Evolutionary conservation across 2,888 invertebrate genomes (phyloP), one percentile per base, ranked within the genome.

Genomic region (Doris montereyensis): DNA sequence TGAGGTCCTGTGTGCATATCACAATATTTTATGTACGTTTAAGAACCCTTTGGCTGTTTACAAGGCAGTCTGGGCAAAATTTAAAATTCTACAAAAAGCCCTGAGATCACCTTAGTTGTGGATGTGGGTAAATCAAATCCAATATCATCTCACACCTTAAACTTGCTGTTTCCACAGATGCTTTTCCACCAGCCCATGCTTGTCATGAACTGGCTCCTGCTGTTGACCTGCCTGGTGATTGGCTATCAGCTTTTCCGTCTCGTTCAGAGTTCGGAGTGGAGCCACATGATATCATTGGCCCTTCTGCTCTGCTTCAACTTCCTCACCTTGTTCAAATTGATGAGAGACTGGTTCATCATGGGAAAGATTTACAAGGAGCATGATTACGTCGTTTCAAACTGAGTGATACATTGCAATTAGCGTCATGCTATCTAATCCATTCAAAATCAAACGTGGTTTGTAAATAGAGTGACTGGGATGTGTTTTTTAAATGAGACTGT

Each of bases 301-400:
- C 93, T 97, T 81, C 93, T 98, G 70, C 93, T 97, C 52, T 95
- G 97, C 89, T 96, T 96, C 83, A 98, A 97, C 92, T 97, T 97
- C 92, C 95, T 96, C 88, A 95, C 97, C 0, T 93, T 98, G 67
- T 98, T 97, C 91, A 97, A 97, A 92, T 93, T 97, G 84, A 93
- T 95, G 35, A 93, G 98, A 65, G 97, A 97, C 91, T 96, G 95
- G 89, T 92, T 97, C 2, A 94, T 98, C 35, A 95, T 97, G 78
- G 85, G 86, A 17, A 87, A 89, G 79, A 86, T 88, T 3, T 91
- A 92, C 83, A 88, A 88, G 81, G 90, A 90, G 13, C 86, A 87
- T 74, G 84, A 84, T 65, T 79, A 79, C 62, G 79, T 60, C 32
- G 41, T 73, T 3, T 60, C 79, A 0, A 68, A 76, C 57, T 76